Evolutionary conservation across 1,140 invertebrate species (phyloP).

Genomic region (Ostrea edulis): DNA sequence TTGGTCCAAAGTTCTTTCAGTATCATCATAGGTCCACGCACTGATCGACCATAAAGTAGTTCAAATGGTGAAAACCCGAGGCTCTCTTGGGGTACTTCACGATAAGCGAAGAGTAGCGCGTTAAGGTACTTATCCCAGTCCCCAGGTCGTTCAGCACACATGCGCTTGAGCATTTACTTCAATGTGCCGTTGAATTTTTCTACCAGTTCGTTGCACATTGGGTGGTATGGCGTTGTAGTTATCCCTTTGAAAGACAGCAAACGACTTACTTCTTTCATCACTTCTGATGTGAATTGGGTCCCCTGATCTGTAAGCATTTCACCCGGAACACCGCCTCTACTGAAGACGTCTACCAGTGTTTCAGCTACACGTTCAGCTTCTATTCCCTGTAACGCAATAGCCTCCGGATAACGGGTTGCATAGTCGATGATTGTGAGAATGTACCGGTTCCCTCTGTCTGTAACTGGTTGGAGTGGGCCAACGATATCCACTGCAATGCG

Average conservation of each 20-base stretch:
- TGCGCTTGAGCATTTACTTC: conserved; percentile 57
- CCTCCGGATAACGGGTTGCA: conserved; percentile 63
- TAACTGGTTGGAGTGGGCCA: conserved; percentile 55
- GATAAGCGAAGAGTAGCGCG: conserved; percentile 43
- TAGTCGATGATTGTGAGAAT: conserved; percentile 61
- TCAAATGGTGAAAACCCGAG: conserved; percentile 48
- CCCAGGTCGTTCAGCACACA: conserved; percentile 62
- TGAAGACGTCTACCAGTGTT: conserved; percentile 69
- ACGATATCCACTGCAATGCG: too few relatives aligned
- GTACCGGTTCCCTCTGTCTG: conserved; percentile 56
- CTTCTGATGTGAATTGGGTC: conserved; percentile 60
- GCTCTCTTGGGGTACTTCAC: conserved; percentile 38
- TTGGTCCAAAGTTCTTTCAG: too few relatives aligned
- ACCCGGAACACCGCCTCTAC: conserved; percentile 76
- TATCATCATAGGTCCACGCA: too few relatives aligned
- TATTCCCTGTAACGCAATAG: conserved; percentile 53
- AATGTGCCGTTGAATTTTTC: conserved; percentile 71
- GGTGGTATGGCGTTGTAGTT: conserved; percentile 58
- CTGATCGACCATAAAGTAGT: not conserved
- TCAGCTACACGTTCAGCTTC: conserved; percentile 58
- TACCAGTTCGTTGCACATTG: conserved; percentile 67
- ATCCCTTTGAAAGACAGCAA: conserved; percentile 50
- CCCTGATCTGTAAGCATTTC: conserved; percentile 63
- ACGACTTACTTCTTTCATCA: too few relatives aligned
- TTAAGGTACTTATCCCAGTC: conserved; percentile 72